Evolutionary conservation across 2,888 invertebrate genomes (phyloP).

Genomic region (Encarsia formosa): DNA sequence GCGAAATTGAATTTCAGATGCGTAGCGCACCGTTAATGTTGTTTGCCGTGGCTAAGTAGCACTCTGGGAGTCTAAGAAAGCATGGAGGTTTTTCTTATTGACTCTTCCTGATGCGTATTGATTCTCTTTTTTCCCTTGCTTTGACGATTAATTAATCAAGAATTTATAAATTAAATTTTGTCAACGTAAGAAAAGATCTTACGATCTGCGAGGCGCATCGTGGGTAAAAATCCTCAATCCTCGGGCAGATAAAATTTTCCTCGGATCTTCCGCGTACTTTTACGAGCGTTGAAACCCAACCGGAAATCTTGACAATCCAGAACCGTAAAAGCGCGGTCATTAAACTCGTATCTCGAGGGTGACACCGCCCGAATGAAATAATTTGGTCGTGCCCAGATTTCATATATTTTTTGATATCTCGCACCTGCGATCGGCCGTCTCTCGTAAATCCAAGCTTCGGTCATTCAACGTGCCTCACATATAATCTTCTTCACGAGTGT

Average conservation of each 20-base stretch:
- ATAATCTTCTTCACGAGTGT: slow-evolving; percentile 6
- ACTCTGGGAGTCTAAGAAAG: too few relatives aligned
- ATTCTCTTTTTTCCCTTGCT: too few relatives aligned
- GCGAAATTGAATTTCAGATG: slow-evolving; percentile 29
- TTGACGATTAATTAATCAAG: too few relatives aligned
- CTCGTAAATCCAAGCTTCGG: slow-evolving; percentile 13
- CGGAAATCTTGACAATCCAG: slow-evolving; percentile 27
- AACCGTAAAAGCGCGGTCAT: slow-evolving; percentile 22
- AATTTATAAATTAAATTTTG: too few relatives aligned
- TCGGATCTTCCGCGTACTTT: slow-evolving; percentile 14
- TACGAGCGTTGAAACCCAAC: slow-evolving; percentile 24
- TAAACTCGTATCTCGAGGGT: slow-evolving; percentile 24
- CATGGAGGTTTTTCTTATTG: too few relatives aligned
- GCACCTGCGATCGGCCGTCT: slow-evolving; percentile 24
- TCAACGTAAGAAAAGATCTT: too few relatives aligned
- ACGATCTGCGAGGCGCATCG: too few relatives aligned
- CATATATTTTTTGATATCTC: slow-evolving; percentile 19
- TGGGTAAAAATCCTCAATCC: too few relatives aligned
- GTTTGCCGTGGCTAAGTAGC: background rate
- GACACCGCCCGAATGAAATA: slow-evolving; percentile 11
- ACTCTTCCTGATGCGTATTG: too few relatives aligned
- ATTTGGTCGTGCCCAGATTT: slow-evolving; percentile 13
- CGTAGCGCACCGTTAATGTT: background rate
- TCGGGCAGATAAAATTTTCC: slow-evolving; percentile 30
- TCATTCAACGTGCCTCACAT: slow-evolving; percentile 1